Conservation (phyloP, 2,113 vertebrate genomes). For the Dunckerocampus dactyliophorus region DNA sequence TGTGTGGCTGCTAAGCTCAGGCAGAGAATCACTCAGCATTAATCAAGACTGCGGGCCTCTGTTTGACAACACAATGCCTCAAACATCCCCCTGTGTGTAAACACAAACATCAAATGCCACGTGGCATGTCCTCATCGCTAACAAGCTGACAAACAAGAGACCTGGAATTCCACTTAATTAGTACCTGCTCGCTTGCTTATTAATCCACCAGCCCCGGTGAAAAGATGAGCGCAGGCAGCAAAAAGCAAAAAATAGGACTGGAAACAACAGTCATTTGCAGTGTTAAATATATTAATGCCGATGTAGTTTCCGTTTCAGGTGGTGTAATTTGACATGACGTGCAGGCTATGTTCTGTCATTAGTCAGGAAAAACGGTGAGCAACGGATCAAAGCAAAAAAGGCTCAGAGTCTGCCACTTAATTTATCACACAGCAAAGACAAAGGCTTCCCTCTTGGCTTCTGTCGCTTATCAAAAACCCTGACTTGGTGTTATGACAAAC, state of each 20-base stretch:
- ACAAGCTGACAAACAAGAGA: slow-evolving; percentile 68
- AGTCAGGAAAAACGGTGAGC: slow-evolving; percentile 71
- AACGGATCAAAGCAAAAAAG: slow-evolving; percentile 85
- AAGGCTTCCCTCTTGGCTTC: slow-evolving; percentile 79
- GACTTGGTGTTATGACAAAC: slow-evolving; percentile 86
- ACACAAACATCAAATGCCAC: slow-evolving; percentile 68
- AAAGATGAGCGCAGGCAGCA: slow-evolving; percentile 57
- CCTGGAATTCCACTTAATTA: slow-evolving; percentile 70
- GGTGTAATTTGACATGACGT: slow-evolving; percentile 80
- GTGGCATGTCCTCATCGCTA: slow-evolving; percentile 68
- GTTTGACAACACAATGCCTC: slow-evolving; percentile 56
- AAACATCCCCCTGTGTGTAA: slow-evolving; percentile 54
- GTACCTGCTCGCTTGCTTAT: slow-evolving; percentile 64
- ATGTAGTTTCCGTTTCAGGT: slow-evolving; percentile 64
- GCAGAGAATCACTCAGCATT: slow-evolving; percentile 47
- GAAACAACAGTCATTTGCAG: slow-evolving; percentile 62
- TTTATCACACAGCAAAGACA: slow-evolving; percentile 92
- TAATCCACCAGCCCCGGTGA: slow-evolving; percentile 64
- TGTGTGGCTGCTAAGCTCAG: slow-evolving; percentile 25
- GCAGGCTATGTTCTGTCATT: slow-evolving; percentile 78
- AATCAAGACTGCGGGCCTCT: slow-evolving; percentile 60
- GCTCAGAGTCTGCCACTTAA: slow-evolving; percentile 83
- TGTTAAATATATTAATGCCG: slow-evolving; percentile 71
- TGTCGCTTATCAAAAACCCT: slow-evolving; percentile 85
- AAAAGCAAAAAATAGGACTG: slow-evolving; percentile 31